Evolutionary conservation across 2,113 vertebrate species (phyloP), one percentile per base, ranked within the genome.

Genomic region (Litocranius walleri): DNA sequence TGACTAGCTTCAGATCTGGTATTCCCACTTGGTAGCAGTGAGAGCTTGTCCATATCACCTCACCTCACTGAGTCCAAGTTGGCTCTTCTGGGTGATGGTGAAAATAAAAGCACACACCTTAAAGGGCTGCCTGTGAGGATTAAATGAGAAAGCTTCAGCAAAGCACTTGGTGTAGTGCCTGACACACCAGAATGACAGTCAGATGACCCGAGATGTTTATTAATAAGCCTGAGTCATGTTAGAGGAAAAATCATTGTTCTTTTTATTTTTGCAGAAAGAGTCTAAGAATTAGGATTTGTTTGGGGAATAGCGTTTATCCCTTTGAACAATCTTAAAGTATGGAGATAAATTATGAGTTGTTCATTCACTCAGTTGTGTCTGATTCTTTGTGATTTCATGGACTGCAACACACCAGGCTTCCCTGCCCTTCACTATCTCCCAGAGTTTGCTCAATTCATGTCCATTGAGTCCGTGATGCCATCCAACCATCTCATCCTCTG

Each of bases 101-200:
- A 88, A 74, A 29, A 61, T 48, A 71, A 61, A 90, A 43, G 25
- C 54, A 7, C 48, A 8, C 7, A 5, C 33, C 27, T 54, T 84
- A 36, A 50, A 91, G 30, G 23, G 8, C 52, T 67, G 6, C 84
- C 17, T 9, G 64, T 81, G 54, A 77, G 17, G 48, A 74, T 57
- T 45, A 30, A 43, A 33, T 30, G 30, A 64, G 15, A 93, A 78
- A 86, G 14, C 40, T 11, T 8, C 40, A 4, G 3, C 29, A 50
- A 48, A 50, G 10, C 57, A 19, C 27, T 88, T 23, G 27, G 17
- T 6, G 3, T 21, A 15, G 33, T n/a, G 11, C 1, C 43, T 1
- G 7, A n/a, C 48, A 62, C 4, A 3, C 0, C 2, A 17, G 2
- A 23, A 23, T 9, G 67, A 36, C 23, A 30, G 23, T 40, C 17